phyloP scores from a whole-genome alignment of 2,888 invertebrate genomes.

The Amorpha juglandis region DNA sequence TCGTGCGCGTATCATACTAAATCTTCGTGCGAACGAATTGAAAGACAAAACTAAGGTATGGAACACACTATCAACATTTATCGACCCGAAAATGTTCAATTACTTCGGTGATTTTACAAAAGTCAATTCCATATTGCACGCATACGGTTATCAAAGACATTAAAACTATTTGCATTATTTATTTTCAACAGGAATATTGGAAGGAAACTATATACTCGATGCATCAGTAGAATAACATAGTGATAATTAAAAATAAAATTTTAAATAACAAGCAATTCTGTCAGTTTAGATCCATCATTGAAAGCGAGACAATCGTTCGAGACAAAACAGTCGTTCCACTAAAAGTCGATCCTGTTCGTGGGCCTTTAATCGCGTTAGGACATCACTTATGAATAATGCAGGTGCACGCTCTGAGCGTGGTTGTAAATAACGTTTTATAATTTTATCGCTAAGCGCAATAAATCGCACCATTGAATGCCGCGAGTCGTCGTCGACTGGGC shows the following conservation, averaged over 20 bases:
- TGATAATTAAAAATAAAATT: too few species aligned
- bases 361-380: slow-evolving; percentile 54
- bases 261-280: too few species aligned
- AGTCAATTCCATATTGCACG: too few species aligned
- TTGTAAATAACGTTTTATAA: slow-evolving; percentile 81
- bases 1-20: slow-evolving; percentile 17
- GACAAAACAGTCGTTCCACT: neutral
- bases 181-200: too few species aligned
- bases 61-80: neutral
- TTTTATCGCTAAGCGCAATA: slow-evolving; percentile 77
- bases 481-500: slow-evolving; percentile 47
- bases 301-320: too few species aligned
- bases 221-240: too few species aligned
- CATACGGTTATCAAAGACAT: too few species aligned
- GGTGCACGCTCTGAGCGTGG: slow-evolving; percentile 59
- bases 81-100: neutral
- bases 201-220: too few species aligned
- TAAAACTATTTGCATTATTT: too few species aligned
- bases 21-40: slow-evolving; percentile 22
- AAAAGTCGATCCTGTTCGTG: slow-evolving; percentile 9
- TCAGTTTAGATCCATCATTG: neutral
- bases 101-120: too few species aligned
- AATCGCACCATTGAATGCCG: slow-evolving; percentile 66
- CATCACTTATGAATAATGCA: slow-evolving; percentile 77
- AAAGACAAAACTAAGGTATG: slow-evolving; percentile 6